These are phyloP conservation scores for Nestor notabilis DNA, from an alignment of 2,113 vertebrate species.

Conservation along the genomic window DNA sequence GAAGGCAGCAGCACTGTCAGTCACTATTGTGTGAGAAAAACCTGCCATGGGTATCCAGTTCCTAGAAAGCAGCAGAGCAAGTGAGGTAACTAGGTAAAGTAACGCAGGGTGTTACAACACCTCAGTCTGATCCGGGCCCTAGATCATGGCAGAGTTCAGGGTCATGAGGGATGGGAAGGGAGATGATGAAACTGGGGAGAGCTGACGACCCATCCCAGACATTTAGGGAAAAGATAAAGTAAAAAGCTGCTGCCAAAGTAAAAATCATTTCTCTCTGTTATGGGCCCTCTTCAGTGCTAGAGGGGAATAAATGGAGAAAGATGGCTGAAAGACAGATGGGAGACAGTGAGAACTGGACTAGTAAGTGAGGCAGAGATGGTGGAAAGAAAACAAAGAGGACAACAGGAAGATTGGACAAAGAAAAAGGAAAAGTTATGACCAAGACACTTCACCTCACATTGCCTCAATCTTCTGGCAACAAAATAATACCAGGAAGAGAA, in stretches of 20 bases:
- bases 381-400: conserved; percentile 16
- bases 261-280: background rate
- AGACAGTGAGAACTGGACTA: background rate
- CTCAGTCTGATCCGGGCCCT: background rate
- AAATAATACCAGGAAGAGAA: conserved; percentile 16
- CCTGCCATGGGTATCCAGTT: background rate
- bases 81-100: background rate
- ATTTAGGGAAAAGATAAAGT: conserved; percentile 34
- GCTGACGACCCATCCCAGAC: conserved; percentile 31
- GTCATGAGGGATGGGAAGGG: background rate
- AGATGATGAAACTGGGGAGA: conserved; percentile 18
- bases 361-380: background rate
- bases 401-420: background rate
- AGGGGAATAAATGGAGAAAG: conserved; percentile 37
- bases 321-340: background rate
- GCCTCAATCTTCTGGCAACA: background rate
- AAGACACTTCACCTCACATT: background rate
- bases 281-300: background rate
- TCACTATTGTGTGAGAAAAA: conserved; percentile 9
- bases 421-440: background rate
- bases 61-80: conserved; percentile 43
- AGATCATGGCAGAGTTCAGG: conserved; percentile 19
- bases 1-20: background rate
- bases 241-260: conserved; percentile 27
- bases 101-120: background rate